phyloP scores from a whole-genome alignment of 2,113 vertebrate genomes.

The Semicossyphus pulcher region DNA sequence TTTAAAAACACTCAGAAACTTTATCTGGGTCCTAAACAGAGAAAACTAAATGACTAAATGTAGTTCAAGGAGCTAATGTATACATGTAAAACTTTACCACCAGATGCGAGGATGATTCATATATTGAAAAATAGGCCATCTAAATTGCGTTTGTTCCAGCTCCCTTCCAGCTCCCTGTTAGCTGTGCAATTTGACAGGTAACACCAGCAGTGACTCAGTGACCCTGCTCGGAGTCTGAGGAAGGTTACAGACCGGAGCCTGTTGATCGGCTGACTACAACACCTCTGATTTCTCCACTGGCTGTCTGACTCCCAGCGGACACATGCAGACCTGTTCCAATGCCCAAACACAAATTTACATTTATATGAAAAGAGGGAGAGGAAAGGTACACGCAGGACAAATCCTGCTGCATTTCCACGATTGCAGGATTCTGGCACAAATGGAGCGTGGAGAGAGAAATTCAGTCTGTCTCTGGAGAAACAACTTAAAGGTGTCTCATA shows the following conservation, averaged over 20 bases:
- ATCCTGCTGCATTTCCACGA: slow-evolving; percentile 65
- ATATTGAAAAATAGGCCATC: no score
- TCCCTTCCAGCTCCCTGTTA: slow-evolving; percentile 9
- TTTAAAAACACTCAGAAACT: no score
- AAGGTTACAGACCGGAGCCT: slow-evolving; percentile 52
- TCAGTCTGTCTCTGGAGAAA: slow-evolving; percentile 58
- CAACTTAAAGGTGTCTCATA: slow-evolving; percentile 61
- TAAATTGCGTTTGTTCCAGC: no score
- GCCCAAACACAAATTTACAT: slow-evolving; percentile 81
- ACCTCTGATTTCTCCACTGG: slow-evolving; percentile 71
- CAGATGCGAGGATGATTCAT: no score
- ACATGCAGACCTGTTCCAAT: slow-evolving; percentile 65
- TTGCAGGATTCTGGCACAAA: slow-evolving; percentile 61
- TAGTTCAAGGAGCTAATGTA: no score
- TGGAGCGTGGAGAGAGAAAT: slow-evolving; percentile 65
- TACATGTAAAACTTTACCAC: no score
- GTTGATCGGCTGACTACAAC: slow-evolving; percentile 59
- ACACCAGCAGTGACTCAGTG: slow-evolving; percentile 52
- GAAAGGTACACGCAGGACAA: slow-evolving; percentile 66
- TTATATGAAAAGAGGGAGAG: slow-evolving; percentile 79
- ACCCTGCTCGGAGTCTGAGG: slow-evolving; percentile 50
- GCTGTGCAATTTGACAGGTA: slow-evolving; percentile 41
- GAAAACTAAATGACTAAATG: no score
- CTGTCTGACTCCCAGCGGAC: slow-evolving; percentile 60
- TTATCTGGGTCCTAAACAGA: no score